Evolutionary conservation across 2,888 invertebrate species (phyloP).

Genomic region (Sinelater perroti): DNA sequence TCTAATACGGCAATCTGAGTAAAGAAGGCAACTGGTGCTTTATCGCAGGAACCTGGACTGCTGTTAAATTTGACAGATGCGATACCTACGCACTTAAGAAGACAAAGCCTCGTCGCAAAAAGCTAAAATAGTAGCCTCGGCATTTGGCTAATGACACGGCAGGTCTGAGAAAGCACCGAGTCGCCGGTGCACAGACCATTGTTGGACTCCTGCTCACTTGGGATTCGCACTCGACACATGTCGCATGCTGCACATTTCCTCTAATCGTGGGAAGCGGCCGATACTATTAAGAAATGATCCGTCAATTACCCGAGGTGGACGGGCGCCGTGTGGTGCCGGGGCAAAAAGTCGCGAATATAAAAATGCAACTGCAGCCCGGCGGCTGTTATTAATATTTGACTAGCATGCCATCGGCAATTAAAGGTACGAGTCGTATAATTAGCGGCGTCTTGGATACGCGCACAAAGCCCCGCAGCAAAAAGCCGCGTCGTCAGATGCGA

Average conservation of each 20-base stretch:
- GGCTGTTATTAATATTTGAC: slow-evolving; percentile 22
- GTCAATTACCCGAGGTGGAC: slow-evolving; percentile 8
- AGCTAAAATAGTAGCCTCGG: no score
- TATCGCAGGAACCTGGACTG: no score
- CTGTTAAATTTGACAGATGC: no score
- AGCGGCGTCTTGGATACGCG: neutral
- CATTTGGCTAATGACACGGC: no score
- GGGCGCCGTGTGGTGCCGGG: slow-evolving; percentile 3
- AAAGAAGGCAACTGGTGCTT: no score
- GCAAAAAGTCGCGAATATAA: slow-evolving; percentile 29
- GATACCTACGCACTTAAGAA: no score
- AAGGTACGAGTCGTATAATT: slow-evolving; percentile 1
- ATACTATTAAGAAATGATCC: slow-evolving; percentile 15
- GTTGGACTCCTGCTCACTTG: no score
- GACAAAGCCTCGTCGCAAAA: no score
- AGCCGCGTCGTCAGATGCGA: slow-evolving; percentile 21
- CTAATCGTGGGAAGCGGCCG: slow-evolving; percentile 15
- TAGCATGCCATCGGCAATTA: slow-evolving; percentile 5
- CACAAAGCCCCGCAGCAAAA: slow-evolving; percentile 18
- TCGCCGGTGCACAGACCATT: no score
- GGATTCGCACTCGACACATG: slow-evolving; percentile 9
- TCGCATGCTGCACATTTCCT: slow-evolving; percentile 2
- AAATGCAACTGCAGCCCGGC: slow-evolving; percentile 15
- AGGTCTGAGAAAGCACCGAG: no score
- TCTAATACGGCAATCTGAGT: no score